Evolutionary conservation across 2,888 invertebrate genomes (phyloP).

Genomic region (Crocallis elinguaria): DNA sequence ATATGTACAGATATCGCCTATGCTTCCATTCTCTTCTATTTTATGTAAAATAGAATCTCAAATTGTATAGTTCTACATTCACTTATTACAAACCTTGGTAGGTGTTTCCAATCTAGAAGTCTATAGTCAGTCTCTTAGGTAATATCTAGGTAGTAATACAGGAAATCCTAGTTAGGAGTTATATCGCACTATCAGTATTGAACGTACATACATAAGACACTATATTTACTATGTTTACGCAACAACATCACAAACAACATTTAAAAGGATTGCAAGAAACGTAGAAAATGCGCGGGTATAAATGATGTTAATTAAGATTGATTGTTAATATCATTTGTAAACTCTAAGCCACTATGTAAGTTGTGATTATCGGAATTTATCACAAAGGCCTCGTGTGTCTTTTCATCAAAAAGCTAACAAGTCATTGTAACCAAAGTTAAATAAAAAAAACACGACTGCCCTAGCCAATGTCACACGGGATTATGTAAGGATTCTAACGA

Average conservation of each 20-base stretch:
- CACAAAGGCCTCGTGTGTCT: not conserved
- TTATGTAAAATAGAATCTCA: too few relatives aligned
- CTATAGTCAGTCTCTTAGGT: not conserved
- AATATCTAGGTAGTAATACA: not conserved
- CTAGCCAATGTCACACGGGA: too few relatives aligned
- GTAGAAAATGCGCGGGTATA: slow-evolving; percentile 29
- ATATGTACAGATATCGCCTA: too few relatives aligned
- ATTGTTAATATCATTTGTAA: slow-evolving; percentile 22
- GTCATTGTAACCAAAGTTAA: too few relatives aligned
- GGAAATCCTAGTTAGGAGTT: slow-evolving; percentile 4
- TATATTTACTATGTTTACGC: slow-evolving; percentile 4
- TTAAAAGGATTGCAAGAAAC: slow-evolving; percentile 22
- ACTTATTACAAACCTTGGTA: too few relatives aligned
- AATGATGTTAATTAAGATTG: slow-evolving; percentile 38
- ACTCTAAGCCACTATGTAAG: not conserved
- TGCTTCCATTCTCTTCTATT: too few relatives aligned
- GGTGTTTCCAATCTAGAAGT: not conserved
- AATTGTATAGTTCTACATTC: too few relatives aligned
- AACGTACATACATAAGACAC: not conserved
- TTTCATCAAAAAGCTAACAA: not conserved
- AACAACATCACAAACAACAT: slow-evolving; percentile 5
- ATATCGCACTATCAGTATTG: not conserved
- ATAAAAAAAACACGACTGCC: too few relatives aligned
- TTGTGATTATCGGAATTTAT: not conserved
- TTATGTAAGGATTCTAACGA: too few relatives aligned